A percentile compares a stretch with the other conserved stretches of the same genome.
Conservation (phyloP, 1,140 invertebrate genomes). For the Melanaphis sacchari region DNA sequence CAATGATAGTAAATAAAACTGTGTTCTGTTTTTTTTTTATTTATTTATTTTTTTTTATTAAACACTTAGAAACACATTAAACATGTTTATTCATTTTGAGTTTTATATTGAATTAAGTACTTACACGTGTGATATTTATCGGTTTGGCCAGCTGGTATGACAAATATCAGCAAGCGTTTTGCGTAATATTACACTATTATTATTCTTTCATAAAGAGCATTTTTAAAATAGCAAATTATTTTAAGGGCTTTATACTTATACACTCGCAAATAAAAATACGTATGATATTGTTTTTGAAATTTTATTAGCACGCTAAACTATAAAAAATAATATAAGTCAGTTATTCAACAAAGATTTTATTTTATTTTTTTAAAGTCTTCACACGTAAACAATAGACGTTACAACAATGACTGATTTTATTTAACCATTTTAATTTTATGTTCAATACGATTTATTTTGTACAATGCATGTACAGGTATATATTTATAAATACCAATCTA, state of each 20-base stretch:
- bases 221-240: background rate
- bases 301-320: background rate
- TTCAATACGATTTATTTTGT: background rate
- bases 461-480: too few species aligned
- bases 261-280: background rate
- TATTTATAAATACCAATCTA: too few species aligned
- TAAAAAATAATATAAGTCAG: background rate
- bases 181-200: background rate
- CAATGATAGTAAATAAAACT: background rate
- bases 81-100: background rate
- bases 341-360: background rate
- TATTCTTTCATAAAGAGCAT: background rate
- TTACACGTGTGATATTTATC: background rate
- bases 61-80: slow-evolving; percentile 31
- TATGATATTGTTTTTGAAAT: background rate
- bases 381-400: background rate
- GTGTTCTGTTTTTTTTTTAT: background rate
- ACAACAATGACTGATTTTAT: background rate
- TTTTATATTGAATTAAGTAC: slow-evolving; percentile 14
- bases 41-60: background rate
- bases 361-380: background rate
- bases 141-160: background rate
- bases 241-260: background rate
- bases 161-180: background rate
- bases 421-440: background rate